A percentile compares a stretch with the other conserved stretches of the same genome.
These are phyloP conservation scores for Argentina silus DNA, from an alignment of 2,797 vertebrate genomes.

Conservation along the genomic window DNA sequence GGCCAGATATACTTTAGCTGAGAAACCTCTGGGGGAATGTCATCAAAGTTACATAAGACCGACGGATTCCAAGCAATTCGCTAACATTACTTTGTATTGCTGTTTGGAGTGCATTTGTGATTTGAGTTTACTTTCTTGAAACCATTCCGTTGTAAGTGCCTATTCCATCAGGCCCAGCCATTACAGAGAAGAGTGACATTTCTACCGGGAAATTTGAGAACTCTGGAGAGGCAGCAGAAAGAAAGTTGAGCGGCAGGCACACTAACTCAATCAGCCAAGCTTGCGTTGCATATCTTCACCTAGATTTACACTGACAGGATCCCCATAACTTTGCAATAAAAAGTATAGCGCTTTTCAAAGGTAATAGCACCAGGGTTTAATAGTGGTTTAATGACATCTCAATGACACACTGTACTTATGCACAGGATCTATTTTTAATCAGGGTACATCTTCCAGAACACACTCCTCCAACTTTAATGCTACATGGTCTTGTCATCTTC, in stretches of 20 bases:
- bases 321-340: constrained; percentile 19
- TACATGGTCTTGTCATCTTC: background rate
- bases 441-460: background rate
- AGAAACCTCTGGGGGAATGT: background rate
- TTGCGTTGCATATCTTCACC: constrained; percentile 10
- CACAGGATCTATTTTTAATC: background rate
- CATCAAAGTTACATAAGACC: background rate
- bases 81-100: background rate
- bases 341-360: constrained; percentile 11
- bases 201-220: constrained; percentile 5
- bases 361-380: constrained; percentile 18
- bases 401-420: background rate
- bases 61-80: background rate
- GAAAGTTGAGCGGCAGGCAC: background rate
- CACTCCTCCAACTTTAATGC: constrained; percentile 18
- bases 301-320: constrained; percentile 24
- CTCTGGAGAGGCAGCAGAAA: background rate
- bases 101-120: background rate
- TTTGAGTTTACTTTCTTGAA: background rate
- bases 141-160: background rate
- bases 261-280: constrained; percentile 14
- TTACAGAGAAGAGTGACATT: background rate
- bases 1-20: background rate
- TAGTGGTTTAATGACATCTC: constrained; percentile 1
- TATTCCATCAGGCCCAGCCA: constrained; percentile 5